Base-by-base conservation (phyloP, 2,113 vertebrate species). In the Scomber colias region DNA sequence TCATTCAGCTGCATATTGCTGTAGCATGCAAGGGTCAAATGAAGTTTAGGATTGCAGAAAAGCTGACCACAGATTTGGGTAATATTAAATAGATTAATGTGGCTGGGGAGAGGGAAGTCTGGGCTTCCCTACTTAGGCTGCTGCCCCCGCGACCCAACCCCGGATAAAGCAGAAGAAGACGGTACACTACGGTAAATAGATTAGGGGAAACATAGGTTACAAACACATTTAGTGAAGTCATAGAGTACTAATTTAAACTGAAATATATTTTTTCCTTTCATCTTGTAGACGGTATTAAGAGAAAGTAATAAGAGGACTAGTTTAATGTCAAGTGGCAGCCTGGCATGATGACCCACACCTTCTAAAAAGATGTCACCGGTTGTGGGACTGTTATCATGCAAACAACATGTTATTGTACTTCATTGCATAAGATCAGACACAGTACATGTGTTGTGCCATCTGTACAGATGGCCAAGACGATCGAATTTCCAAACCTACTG, bases 381-480 rank as follows among this genome's bases (percentile, higher is more conserved):
- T 62, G 57, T 51, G 71, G 57, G 9, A 2, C 53, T 9, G 61
- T 73, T 73, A 57, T 73, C 4, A 51, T 62, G 48, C 30, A 73
- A 48, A 48, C 51, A 35, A 35, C 35, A 35, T 35, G 35, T 35
- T 8, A 1, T 8, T 35, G 35, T 35, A 35, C 35, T 21, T 21
- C 21, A 21, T 21, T 35, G 35, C 8, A 5, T 35, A 35, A 35
- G 35, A 35, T 35, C 35, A 11, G 17, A 35, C 30, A 35, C 10
- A 13, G 5, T 2, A 2, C 12, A 48, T 24, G 11, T 49, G 12
- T 27, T 64, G 13, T 27, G 5, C 4, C 8, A 49, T 65, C 24
- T 14, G 3, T 31, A 31, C 51, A 70, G 51, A 45, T 70, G 51
- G 67, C 51, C 51, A 70, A 70, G 60, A 75, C 46, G 35, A 64